Evolutionary conservation across 2,797 vertebrate species (phyloP).

Genomic region (Todus mexicanus): DNA sequence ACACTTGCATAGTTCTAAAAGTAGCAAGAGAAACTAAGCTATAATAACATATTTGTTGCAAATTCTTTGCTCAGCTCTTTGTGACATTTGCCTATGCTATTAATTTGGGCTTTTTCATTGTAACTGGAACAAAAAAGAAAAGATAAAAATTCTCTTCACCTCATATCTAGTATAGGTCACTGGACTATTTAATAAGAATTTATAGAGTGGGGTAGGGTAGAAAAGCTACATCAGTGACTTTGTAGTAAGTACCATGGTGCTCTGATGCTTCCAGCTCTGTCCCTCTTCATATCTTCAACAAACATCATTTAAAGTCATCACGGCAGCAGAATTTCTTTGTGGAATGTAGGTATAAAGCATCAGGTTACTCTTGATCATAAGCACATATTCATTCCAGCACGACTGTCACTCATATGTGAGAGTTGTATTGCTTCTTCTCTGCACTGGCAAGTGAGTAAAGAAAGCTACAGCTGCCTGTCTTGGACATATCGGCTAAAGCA

Average conservation of each 20-base stretch:
- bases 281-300: not conserved
- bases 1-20: not conserved
- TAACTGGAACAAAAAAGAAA: not conserved
- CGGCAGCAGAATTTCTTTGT: not conserved
- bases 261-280: not conserved
- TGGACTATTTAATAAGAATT: not conserved
- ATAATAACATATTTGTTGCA: not conserved
- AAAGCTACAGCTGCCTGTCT: not conserved
- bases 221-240: not conserved
- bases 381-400: not conserved
- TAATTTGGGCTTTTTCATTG: not conserved
- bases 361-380: not conserved
- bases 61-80: not conserved
- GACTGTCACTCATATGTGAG: not conserved
- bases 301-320: not conserved
- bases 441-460: not conserved
- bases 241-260: not conserved
- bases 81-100: not conserved
- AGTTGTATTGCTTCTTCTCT: not conserved
- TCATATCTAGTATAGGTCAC: not conserved
- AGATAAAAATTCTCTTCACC: not conserved
- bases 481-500: not conserved
- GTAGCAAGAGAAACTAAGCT: not conserved
- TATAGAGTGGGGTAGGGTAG: not conserved
- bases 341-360: not conserved